Conservation (phyloP, 2,113 vertebrate genomes). For the Lasiurus cinereus region DNA sequence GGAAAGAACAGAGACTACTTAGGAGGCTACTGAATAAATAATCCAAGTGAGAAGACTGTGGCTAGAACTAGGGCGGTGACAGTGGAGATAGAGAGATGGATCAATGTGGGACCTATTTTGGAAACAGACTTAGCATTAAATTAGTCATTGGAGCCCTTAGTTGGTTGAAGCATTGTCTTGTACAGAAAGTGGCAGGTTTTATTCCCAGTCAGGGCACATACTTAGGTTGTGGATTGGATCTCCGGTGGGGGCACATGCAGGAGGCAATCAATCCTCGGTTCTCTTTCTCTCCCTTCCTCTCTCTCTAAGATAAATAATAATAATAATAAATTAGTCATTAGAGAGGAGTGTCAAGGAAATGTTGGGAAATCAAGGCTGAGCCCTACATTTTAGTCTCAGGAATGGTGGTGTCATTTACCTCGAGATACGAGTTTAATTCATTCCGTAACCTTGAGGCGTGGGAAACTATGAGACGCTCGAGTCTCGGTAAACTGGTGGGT, state of each 20-base stretch:
- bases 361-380: not conserved
- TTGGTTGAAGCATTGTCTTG: not conserved
- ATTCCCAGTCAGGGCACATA: not conserved
- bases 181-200: not conserved
- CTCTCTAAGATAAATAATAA: too few relatives aligned
- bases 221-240: not conserved
- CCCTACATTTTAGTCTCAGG: not conserved
- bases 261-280: not conserved
- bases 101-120: not conserved
- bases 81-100: not conserved
- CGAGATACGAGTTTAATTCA: too few relatives aligned
- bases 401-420: not conserved
- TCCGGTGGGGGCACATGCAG: not conserved
- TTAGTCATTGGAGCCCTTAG: constrained; percentile 2
- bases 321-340: not conserved
- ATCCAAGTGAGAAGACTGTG: not conserved
- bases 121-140: not conserved
- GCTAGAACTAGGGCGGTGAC: not conserved
- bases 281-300: not conserved
- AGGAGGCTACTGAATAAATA: constrained; percentile 1
- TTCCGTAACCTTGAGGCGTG: too few relatives aligned
- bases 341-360: not conserved
- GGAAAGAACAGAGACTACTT: not conserved
- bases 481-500: too few relatives aligned
- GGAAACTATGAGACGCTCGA: too few relatives aligned